phyloP scores from a whole-genome alignment of 2,113 vertebrate genomes.

The Epinephelus fuscoguttatus region DNA sequence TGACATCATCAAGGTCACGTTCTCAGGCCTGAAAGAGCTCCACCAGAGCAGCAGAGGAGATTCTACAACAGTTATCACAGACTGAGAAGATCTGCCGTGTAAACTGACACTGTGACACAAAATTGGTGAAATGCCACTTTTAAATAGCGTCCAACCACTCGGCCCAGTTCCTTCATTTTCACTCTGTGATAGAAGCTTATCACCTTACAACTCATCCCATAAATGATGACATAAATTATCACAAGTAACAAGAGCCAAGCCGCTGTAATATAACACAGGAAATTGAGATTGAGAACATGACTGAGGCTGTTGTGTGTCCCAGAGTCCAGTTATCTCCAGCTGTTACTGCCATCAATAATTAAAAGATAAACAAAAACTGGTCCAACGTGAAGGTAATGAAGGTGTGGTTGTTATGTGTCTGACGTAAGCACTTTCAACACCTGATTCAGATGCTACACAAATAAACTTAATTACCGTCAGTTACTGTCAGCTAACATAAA shows the following conservation, averaged over 20 bases:
- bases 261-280: slow-evolving; percentile 1
- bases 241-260: not conserved
- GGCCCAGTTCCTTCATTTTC: not conserved
- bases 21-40: not conserved
- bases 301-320: not conserved
- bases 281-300: not conserved
- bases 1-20: not conserved
- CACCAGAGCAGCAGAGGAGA: too few species aligned
- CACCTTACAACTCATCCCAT: not conserved
- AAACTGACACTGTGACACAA: not conserved
- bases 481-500: too few species aligned
- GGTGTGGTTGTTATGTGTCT: not conserved
- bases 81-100: not conserved
- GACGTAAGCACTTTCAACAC: not conserved
- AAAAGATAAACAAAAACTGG: slow-evolving; percentile 8
- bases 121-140: not conserved
- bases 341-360: not conserved
- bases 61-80: not conserved
- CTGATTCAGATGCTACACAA: not conserved
- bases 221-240: slow-evolving; percentile 1
- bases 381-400: not conserved
- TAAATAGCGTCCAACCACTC: not conserved
- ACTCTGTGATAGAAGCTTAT: not conserved
- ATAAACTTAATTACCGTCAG: not conserved
- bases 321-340: not conserved